Conservation (phyloP, 2,113 vertebrate genomes). For the Phalacrocorax pelagicus region DNA sequence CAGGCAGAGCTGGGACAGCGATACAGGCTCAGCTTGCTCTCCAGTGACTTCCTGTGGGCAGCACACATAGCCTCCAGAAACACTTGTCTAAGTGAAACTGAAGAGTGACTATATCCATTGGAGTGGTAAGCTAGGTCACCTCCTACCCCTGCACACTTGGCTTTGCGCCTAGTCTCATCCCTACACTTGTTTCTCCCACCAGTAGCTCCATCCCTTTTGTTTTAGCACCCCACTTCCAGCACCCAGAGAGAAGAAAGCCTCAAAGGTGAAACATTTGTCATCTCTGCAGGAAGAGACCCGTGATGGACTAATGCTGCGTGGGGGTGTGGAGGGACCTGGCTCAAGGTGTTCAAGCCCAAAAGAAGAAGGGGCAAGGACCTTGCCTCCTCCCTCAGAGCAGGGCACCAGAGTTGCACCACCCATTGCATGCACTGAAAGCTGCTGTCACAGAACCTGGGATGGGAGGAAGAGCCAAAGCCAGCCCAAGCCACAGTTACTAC, state of each 20-base stretch:
- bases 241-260: neutral
- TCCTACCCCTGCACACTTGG: neutral
- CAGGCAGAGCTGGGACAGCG: neutral
- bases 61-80: neutral
- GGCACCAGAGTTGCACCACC: neutral
- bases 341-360: neutral
- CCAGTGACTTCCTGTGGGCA: conserved; percentile 54
- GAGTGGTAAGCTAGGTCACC: neutral
- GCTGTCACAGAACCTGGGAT: neutral
- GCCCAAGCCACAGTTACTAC: neutral
- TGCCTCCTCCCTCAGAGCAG: neutral
- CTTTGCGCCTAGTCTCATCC: neutral
- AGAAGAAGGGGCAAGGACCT: neutral
- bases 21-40: neutral
- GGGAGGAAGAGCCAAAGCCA: neutral
- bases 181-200: neutral
- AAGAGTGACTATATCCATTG: neutral
- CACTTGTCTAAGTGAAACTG: neutral
- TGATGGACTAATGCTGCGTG: neutral
- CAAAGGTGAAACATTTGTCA: accelerated
- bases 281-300: neutral
- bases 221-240: neutral
- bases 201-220: neutral
- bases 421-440: neutral
- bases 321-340: accelerated